Base-by-base conservation (phyloP, 1,140 invertebrate genomes). In the Sycophila sp. region DNA sequence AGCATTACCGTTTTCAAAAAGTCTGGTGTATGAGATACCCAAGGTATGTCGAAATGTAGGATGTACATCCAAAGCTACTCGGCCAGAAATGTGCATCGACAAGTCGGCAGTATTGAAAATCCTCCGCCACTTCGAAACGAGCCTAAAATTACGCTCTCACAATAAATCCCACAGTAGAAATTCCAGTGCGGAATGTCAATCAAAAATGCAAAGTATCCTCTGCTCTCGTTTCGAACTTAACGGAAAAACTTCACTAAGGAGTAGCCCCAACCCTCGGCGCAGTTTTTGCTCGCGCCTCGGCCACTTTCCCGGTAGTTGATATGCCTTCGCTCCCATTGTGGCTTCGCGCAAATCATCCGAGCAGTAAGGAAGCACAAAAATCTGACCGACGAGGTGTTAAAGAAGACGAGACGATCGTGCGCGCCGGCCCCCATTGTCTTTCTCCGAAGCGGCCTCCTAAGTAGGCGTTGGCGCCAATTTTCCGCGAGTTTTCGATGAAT, bases 271-370 rank as follows among this genome's bases (percentile, higher is more conserved):
- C 15, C 42, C 42, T 47, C n/a, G n/a, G n/a, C n/a, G n/a, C n/a
- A n/a, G n/a, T 47, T 47, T 47, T 47, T 22, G 17, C 42, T 7
- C 42, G 15, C 42, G 17, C 6, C 19, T 22, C 13, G 19, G 42
- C 42, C 19, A 47, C 42, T 47, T 62, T 62, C 59, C 34, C 59
- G 47, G 59, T 62, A 49, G 38, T 42, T 47, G 59, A 47, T 62
- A 32, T 62, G 32, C 59, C 47, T 42, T 28, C 30, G 42, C 19
- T n/a, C n/a, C 42, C 17, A 47, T 47, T 47, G 42, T 47, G 19
- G 19, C 10, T 8, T 45, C 60, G 47, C 8, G 8, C 15, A 19
- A 32, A n/a, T n/a, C n/a, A n/a, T n/a, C n/a, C n/a, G n/a, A n/a
- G n/a, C n/a, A n/a, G n/a, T n/a, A n/a, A n/a, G n/a, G n/a, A n/a